Evolutionary conservation across 64 coral and sea anemone species (phyloP).

Genomic region (Montipora cactus): DNA sequence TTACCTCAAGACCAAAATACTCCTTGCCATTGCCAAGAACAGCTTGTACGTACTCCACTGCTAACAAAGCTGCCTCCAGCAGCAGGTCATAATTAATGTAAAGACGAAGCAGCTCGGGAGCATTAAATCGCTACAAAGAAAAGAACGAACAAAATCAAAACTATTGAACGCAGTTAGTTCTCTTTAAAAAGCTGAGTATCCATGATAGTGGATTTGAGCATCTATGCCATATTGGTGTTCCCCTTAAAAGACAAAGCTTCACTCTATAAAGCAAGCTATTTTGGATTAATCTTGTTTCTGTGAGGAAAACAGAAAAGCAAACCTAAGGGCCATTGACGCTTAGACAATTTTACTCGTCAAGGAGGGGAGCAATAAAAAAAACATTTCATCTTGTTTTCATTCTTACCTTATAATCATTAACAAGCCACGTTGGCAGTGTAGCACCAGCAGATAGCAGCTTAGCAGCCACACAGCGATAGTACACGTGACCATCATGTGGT

Average conservation of each 20-base stretch:
- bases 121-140: conserved; percentile 74
- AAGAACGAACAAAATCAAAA: neutral
- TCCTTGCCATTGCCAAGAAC: conserved; percentile 92
- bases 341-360: too few species aligned
- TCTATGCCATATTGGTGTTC: too few species aligned
- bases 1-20: conserved; percentile 94
- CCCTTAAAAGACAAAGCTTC: too few species aligned
- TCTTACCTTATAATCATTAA: conserved; percentile 93
- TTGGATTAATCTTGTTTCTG: too few species aligned
- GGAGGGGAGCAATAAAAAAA: too few species aligned
- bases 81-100: conserved; percentile 94
- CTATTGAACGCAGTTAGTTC: too few species aligned
- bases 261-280: too few species aligned
- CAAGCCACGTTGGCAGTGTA: conserved; percentile 90
- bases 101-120: conserved; percentile 83
- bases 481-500: conserved; percentile 62
- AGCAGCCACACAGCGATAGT: conserved; percentile 87
- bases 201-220: too few species aligned
- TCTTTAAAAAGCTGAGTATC: too few species aligned
- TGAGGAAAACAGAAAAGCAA: too few species aligned
- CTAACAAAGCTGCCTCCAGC: conserved; percentile 69
- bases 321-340: too few species aligned
- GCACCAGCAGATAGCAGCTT: conserved; percentile 88
- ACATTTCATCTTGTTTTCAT: neutral
- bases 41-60: conserved; percentile 88